phyloP scores from a whole-genome alignment of 2,888 invertebrate genomes.

The Lasiommata megera region DNA sequence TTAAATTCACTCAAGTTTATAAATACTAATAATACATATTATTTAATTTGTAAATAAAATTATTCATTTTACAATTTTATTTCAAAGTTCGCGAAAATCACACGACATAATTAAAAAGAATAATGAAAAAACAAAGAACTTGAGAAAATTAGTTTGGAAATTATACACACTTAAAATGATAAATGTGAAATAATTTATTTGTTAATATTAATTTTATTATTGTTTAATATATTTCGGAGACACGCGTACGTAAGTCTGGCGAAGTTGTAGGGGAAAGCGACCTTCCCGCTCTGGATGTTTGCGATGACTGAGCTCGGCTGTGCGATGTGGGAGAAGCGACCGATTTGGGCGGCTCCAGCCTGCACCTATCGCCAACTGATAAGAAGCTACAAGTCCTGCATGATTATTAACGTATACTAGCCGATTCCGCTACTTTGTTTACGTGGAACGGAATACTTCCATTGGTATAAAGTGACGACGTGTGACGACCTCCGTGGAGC shows the following conservation, averaged over 20 bases:
- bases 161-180: neutral
- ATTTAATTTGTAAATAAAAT: too few species aligned
- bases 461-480: too few species aligned
- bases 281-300: conserved; percentile 9
- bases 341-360: neutral
- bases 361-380: conserved; percentile 2
- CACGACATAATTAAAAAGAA: neutral
- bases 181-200: neutral
- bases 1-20: neutral
- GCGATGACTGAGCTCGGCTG: conserved; percentile 13
- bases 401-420: neutral
- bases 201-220: neutral
- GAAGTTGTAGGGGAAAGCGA: conserved; percentile 1
- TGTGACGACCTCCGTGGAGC: too few species aligned
- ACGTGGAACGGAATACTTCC: too few species aligned
- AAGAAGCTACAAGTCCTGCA: neutral
- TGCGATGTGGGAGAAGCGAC: neutral
- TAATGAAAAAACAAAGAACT: neutral
- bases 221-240: neutral
- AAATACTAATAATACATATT: too few species aligned
- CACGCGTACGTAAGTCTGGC: neutral
- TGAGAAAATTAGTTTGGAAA: neutral
- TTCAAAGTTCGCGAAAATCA: neutral
- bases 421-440: too few species aligned
- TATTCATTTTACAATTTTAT: too few species aligned